Base-by-base conservation (phyloP, 2,888 invertebrate genomes). In the Stenchaetothrips biformis region DNA sequence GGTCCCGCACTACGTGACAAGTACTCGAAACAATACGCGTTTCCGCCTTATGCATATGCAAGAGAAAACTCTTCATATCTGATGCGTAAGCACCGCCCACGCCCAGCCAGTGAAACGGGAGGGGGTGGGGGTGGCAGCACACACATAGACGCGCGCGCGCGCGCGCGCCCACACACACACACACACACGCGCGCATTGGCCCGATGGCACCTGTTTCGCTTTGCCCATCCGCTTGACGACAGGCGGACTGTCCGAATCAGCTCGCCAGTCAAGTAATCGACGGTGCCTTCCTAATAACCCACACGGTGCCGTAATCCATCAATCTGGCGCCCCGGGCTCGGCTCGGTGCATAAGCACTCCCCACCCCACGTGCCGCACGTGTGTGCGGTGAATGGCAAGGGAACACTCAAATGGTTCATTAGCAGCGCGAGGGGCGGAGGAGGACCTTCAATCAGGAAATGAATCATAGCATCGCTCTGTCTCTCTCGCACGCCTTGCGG, bases 21-120 rank as follows among this genome's bases (percentile, higher is more conserved):
- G 67, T 37, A 37, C 37, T 74, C 25, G 67, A 21, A 74, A 74
- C 67, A 74, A 74, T 74, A 74, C 67, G 67, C 67, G 25, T 74
- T 74, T 74, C 67, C 67, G 21, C 53, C 67, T 74, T 25, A 74
- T 74, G 67, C 67, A 74, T 74, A 74, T 74, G 67, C 67, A 74
- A 21, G 11, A 74, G 67, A 74, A 59, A 74, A 74, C 67, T 74
- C 67, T 74, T 25, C 67, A 74, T 74, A 25, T 74, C 67, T 74
- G 67, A 74, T 74, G 67, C 67, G 67, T 25, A 74, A 53, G 67
- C 67, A 53, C 13, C 53, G 53, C 53, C 8, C 49, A 11, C 49
- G 49, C 49, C 16, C 16, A 53, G 16, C 13, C 53, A 9, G 53
- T 53, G 53, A 9, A 16, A 16, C 16, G 53, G 53, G 7, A 11